Conservation (phyloP, 2,113 vertebrate genomes). For the Fregata magnificens region DNA sequence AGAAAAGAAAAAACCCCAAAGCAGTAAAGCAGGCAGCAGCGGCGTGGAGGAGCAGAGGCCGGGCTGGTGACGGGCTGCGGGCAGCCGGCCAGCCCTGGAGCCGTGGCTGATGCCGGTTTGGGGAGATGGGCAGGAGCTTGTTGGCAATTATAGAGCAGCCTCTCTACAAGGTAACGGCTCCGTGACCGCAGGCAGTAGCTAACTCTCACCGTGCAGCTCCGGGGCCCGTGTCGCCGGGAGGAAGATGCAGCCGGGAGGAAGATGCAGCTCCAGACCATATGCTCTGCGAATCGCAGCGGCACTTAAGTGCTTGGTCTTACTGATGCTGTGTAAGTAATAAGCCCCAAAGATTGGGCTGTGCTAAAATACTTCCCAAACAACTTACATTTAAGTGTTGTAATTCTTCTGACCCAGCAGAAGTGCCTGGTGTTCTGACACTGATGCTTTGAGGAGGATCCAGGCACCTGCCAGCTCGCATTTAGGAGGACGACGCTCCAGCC, state of each 20-base stretch:
- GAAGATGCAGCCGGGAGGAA: not conserved
- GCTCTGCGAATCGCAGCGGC: not conserved
- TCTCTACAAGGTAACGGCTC: not conserved
- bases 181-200: not conserved
- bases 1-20: not conserved
- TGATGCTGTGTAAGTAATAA: not conserved
- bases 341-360: not conserved
- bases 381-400: not conserved
- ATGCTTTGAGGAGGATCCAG: not conserved
- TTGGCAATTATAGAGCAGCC: not conserved
- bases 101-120: not conserved
- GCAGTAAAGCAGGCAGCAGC: not conserved
- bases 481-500: not conserved
- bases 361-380: not conserved
- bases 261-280: not conserved
- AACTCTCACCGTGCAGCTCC: not conserved
- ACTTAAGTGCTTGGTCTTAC: not conserved
- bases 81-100: not conserved
- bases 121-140: not conserved
- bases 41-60: not conserved
- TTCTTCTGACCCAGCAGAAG: not conserved
- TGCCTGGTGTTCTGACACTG: not conserved
- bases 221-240: not conserved
- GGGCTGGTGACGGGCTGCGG: not conserved
- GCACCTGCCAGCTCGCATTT: not conserved